Conservation (phyloP, 2,113 vertebrate species). For the Rhea americana region DNA sequence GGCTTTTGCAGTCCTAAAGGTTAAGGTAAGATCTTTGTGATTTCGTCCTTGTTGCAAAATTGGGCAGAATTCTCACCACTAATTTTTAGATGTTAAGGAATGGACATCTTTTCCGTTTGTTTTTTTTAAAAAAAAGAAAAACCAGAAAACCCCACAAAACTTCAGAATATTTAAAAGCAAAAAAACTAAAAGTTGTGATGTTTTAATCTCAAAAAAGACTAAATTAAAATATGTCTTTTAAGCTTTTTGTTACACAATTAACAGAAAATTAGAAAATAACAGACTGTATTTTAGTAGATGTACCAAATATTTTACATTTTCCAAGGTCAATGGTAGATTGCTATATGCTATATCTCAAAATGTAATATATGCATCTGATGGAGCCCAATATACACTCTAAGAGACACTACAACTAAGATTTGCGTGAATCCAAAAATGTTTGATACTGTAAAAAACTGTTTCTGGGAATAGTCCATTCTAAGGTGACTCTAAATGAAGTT, state of each 20-base stretch:
- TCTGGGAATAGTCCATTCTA: not conserved
- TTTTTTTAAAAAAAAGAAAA: not conserved
- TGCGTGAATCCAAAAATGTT: not conserved
- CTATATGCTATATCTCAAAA: not conserved
- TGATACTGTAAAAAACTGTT: not conserved
- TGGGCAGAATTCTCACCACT: not conserved
- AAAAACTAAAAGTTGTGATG: not conserved
- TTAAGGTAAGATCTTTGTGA: constrained; percentile 28
- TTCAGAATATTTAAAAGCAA: not conserved
- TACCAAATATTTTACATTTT: not conserved
- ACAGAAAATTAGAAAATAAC: not conserved
- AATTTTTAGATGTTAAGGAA: not conserved
- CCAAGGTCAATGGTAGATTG: not conserved
- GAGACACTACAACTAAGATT: not conserved
- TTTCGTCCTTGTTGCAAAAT: constrained; percentile 11
- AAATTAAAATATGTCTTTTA: not conserved
- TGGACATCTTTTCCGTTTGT: not conserved
- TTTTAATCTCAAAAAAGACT: not conserved
- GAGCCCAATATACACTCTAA: not conserved
- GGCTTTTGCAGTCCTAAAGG: not conserved
- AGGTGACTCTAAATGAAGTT: not conserved
- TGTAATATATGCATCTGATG: not conserved
- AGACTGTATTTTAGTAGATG: not conserved
- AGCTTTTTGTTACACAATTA: not conserved
- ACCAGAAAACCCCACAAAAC: not conserved